Base-by-base conservation (phyloP, 2,888 invertebrate genomes). In the Hydraecia micacea region DNA sequence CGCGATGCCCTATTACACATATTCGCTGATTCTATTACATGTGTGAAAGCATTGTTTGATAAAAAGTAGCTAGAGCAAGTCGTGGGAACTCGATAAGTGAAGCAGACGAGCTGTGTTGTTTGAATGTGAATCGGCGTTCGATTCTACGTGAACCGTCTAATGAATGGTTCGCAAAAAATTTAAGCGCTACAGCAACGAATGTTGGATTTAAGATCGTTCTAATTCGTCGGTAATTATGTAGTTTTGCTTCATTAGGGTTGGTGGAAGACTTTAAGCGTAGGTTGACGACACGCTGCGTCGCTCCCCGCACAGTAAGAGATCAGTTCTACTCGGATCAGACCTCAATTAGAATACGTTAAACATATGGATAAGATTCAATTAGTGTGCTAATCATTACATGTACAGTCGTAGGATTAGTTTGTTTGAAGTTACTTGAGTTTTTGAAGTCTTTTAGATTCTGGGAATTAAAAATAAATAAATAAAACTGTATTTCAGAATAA, bases 71-170 rank as follows among this genome's bases (percentile, higher is more conserved):
- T 80, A 71, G 80, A 74, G 60, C 73, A 15, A 68, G 79, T 66
- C 85, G 89, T 88, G 88, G 81, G 89, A 88, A 88, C 85, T 71
- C 70, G 84, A 86, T 88, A 81, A 89, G 81, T 79, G 73, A 85
- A 77, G 58, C 73, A 79, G 69, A 42, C 76, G 72, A 67, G 58
- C 69, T 58, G 11, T 80, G 81, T 80, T 78, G 66, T 69, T 63
- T 83, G 88, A 85, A 89, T 88, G 85, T 79, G 82, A 86, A 86
- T 83, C 73, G 79, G 39, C 9, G 36, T 46, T 76, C 77, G 73
- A 69, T 81, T 81, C 73, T 55, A 80, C 75, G 80, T 65, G 62
- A 76, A 76, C 60, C 66, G 73, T 81, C 77, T 77, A 70, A 68
- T 75, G 63, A 75, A 71, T 25, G 66, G 39, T 15, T 70, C n/a